Evolutionary conservation across 2,888 invertebrate species (phyloP), one percentile per base, ranked within the genome.

Genomic region (Tenthredo amoena): DNA sequence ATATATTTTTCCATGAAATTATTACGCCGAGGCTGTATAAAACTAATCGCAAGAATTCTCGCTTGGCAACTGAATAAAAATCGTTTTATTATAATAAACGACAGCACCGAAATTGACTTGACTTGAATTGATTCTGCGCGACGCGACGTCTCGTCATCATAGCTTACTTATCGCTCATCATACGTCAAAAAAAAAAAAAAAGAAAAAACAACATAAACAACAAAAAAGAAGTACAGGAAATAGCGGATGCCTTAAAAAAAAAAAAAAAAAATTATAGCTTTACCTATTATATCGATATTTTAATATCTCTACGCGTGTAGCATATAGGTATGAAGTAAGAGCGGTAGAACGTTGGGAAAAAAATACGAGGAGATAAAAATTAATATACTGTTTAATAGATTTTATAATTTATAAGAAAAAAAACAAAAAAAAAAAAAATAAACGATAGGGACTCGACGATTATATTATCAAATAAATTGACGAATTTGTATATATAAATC

Each of bases 1-100:
- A 50, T 50, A 43, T 43, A 43, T 43, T 12, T 43, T 43, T 43
- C 10, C 12, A 43, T 43, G 10, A 10, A 43, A 43, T 55, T 58
- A 21, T 58, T 21, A 5, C 21, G 21, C 21, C 58, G n/a, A 47
- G 15, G 47, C 12, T 47, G 21, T 58, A 58, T 21, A 58, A 6
- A 50, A 47, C 47, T 47, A 58, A 58, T 58, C 58, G 58, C 2
- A n/a, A 62, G 7, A 26, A 21, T 26, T 62, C 21, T 62, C 21
- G 62, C 62, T 21, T 62, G 26, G 62, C 62, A 62, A 62, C 62
- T 62, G 62, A 62, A 62, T 62, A 26, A 62, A 26, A 62, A 21
- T 62, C 3, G n/a, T 55, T 62, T 62, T 26, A 62, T 62, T 62
- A 62, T 62, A 62, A 62, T 62, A 26, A 62, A 62, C 55, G 21